phyloP scores from a whole-genome alignment of 2,113 vertebrate genomes.

The Cephalopholis sonnerati region DNA sequence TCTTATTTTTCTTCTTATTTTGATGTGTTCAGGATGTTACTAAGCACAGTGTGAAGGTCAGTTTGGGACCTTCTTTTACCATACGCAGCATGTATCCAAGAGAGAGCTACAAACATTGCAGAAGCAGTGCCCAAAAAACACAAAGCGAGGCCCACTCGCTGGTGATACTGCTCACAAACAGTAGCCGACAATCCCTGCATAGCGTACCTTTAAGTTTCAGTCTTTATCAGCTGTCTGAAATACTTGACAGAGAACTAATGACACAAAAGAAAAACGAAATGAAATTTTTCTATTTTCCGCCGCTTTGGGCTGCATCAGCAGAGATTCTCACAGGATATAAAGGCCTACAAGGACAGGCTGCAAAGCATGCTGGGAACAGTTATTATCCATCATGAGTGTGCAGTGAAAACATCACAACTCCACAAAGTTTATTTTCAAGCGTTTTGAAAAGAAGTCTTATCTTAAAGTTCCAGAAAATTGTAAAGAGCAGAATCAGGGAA shows the following conservation, averaged over 20 bases:
- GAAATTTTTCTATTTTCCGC: neutral
- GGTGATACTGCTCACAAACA: no score
- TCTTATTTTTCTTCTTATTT: no score
- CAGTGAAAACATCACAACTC: neutral
- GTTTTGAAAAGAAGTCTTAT: constrained; percentile 17
- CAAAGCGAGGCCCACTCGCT: no score
- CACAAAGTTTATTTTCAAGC: constrained; percentile 3
- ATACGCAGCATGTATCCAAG: no score
- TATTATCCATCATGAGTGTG: constrained; percentile 2
- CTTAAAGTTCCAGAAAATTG: constrained; percentile 3
- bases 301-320: neutral
- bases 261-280: neutral
- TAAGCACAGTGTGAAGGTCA: no score
- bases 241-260: neutral
- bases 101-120: no score
- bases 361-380: constrained; percentile 39
- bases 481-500: constrained; percentile 4
- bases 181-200: no score
- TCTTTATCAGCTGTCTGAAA: neutral
- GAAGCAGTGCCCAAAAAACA: no score
- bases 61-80: no score
- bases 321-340: neutral
- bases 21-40: no score
- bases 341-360: neutral
- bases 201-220: neutral